Conservation (phyloP, 2,888 invertebrate genomes). For the Pyrrhosoma nymphula region DNA sequence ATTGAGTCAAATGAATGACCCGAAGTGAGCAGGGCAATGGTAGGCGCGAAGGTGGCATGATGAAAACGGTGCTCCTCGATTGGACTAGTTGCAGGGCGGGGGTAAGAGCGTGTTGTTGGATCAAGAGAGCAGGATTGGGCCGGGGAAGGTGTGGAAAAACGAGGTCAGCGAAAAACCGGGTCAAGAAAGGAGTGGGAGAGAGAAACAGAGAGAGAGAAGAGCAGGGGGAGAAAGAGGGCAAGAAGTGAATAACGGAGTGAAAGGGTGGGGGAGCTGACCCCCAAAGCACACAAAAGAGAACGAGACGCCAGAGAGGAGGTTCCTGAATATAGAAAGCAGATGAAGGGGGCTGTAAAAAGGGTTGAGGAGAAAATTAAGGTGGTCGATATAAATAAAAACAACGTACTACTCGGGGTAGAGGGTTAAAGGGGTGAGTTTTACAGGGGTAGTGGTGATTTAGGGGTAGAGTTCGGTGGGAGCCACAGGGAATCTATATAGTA, state of each 20-base stretch:
- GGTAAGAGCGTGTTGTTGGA: neutral
- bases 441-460: no score
- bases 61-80: neutral
- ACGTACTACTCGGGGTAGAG: neutral
- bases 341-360: neutral
- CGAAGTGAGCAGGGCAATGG: neutral
- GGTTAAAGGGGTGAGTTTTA: neutral
- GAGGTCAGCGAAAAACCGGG: neutral
- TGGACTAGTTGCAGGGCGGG: neutral
- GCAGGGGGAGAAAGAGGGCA: no score
- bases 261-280: neutral
- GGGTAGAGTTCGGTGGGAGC: no score
- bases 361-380: neutral
- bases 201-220: neutral
- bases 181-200: neutral
- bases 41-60: no score
- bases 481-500: no score
- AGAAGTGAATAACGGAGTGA: neutral
- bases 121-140: neutral
- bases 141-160: neutral
- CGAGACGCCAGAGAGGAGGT: neutral
- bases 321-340: neutral
- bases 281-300: neutral
- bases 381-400: neutral
- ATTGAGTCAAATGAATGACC: neutral